Evolutionary conservation across 2,113 vertebrate species (phyloP), one percentile per base, ranked within the genome.

Genomic region (Megaceryle torquata): DNA sequence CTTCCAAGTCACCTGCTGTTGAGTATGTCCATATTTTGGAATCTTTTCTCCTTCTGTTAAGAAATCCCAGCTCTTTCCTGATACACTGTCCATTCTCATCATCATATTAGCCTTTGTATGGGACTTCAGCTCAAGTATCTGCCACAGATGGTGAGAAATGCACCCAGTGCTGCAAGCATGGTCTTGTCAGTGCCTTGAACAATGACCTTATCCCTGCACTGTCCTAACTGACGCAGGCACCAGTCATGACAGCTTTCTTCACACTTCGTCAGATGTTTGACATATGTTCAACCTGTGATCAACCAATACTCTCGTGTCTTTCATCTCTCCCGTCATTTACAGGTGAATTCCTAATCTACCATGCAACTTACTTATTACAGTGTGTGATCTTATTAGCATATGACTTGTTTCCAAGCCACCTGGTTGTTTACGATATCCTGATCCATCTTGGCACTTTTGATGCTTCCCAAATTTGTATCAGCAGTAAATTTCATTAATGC

Each of bases 61-160:
- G 43, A 90, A 90, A 88, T 68, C 43, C 7, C 71, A 71, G 10
- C 4, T 59, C 20, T 50, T 87, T 86, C 26, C 53, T 51, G 33
- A 6, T 15, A 5, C 13, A 48, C 5, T 16, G 9, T 26, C 13
- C 19, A 26, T 51, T 76, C 39, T 11, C 28, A 15, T 2, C 22
- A 43, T 43, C 46, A 18, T 1, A 0, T 1, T 13, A 50, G 11
- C 5, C 24, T 72, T 21, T 7, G 5, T 25, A 3, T 3, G 25
- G 15, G 26, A 76, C 63, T 76, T 68, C 24, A 20, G 6, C 13
- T 91, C 28, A 53, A 14, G 51, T 53, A 26, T 28, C 26, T 28
- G 25, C 28, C 51, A 35, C 10, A 20, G 67, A 7, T 20, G 39
- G 11, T 51, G 25, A 85, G 50, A 88, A 93, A 85, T 1, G 15